Base-by-base conservation (phyloP, 2,797 vertebrate genomes). In the Spinus pinus region DNA sequence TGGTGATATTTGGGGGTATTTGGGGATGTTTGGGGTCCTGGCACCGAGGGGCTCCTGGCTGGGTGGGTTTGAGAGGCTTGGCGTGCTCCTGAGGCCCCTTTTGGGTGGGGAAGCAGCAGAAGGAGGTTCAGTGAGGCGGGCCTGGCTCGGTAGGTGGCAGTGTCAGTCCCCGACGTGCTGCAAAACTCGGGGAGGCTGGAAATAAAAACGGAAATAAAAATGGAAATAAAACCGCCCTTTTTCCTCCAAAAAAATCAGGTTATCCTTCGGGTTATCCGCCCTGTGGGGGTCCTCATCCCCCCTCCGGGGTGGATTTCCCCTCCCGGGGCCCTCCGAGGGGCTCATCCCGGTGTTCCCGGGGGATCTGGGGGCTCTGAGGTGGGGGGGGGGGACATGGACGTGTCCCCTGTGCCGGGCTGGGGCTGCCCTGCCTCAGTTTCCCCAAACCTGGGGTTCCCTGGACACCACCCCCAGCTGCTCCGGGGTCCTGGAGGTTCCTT, bases 51-150 rank as follows among this genome's bases (percentile, higher is more conserved):
- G 5, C 35, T 2, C 56, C 39, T 1, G 50, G 25, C 13, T 2
- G 30, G 7, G 1, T 1, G 39, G 10, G 17, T 5, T 5, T 10
- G 41, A 25, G 23, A 8, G 24, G 22, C 19, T 35, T 69, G 0
- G 1, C 1, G 17, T 0, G 24, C 1, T 17, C 62, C n/a, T 4
- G 1, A 23, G 62, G 35, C 24, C 1, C 0, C 10, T 72, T 83
- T 35, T 18, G n/a, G 30, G 37, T 20, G 33, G 2, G 16, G n/a
- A 46, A 71, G 21, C 9, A 11, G 27, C 35, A 37, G 22, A 1
- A 0, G 0, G 51, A 3, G 19, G 7, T 9, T 77, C 22, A 2
- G 2, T 3, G 7, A 1, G 0, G 0, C 3, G 22, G 24, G 33
- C 15, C 10, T 1, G 7, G 7, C 50, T 94, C 93, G 42, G 85